Base-by-base conservation (phyloP, 1,140 invertebrate genomes). In the Aphelinus atriplicis region DNA sequence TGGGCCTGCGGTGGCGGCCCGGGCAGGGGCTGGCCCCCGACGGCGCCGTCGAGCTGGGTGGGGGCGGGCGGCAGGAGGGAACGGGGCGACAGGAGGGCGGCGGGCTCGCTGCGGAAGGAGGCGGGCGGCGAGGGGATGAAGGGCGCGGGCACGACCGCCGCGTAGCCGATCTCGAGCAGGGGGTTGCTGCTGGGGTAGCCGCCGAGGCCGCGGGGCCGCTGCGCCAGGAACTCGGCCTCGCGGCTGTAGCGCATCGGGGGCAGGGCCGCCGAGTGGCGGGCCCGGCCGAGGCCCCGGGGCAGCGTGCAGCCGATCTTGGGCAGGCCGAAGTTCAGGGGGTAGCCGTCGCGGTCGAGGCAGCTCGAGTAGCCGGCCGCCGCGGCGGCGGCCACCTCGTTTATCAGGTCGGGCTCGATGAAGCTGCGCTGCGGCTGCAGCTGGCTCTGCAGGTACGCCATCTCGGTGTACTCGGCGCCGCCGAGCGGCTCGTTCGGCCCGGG, bases 301-400 rank as follows among this genome's bases (percentile, higher is more conserved):
- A 87, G 88, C 88, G 87, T 78, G 89, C 86, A 71, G 86, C 57
- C 89, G 86, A 93, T 88, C 80, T 93, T 94, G 1, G 93, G 94
- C 9, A 94, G 84, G 66, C 94, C 94, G 77, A 94, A 95, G 79
- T 96, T 94, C 26, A 93, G 88, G 0, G 93, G 93, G 82, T 94
- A 95, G 0, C 93, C 93, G 71, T 95, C 93, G 55, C 89, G 90
- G 70, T 94, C 94, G 73, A 95, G 86, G 60, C 87, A 86, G 48
- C 81, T 86, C 26, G 84, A 63, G 46, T 83, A 83, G 1, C 7
- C 82, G 81, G 48, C 84, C 85, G 3, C 84, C 81, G 2, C 80
- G 80, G 5, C 81, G 66, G 82, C 82, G 0, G 82, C 83, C 9
- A 87, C 85, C 53, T 87, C 85, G 64, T 87, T 87, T 46, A 87